These are phyloP conservation scores for Pseudochirops corinnae DNA, from an alignment of 2,797 vertebrate species.

Conservation along the genomic window DNA sequence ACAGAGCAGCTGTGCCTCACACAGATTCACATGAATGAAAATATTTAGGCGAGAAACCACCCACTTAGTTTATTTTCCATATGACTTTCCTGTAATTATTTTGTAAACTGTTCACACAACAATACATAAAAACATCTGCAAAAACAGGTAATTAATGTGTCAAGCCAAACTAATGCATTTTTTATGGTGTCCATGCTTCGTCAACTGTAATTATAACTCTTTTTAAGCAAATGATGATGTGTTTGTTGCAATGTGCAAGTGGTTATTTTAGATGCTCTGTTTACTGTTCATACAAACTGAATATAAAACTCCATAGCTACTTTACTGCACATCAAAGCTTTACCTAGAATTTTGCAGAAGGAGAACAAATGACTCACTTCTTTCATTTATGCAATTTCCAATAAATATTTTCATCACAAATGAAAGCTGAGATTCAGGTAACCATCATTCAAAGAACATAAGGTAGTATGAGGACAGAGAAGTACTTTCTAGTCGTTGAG, in stretches of 20 bases:
- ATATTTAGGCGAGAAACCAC: conserved; percentile 92
- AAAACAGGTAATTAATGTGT: conserved; percentile 98
- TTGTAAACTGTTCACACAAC: conserved; percentile 95
- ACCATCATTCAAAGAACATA: conserved; percentile 74
- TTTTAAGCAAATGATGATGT: conserved; percentile 94
- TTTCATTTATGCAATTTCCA: conserved; percentile 79
- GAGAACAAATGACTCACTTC: conserved; percentile 72
- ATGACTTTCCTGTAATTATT: conserved; percentile 95
- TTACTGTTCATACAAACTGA: conserved; percentile 89
- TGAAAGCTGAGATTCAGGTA: conserved; percentile 77
- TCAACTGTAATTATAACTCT: conserved; percentile 95
- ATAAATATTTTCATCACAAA: conserved; percentile 77
- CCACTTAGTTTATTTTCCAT: conserved; percentile 95
- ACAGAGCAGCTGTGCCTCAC: conserved; percentile 90
- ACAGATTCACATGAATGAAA: conserved; percentile 93
- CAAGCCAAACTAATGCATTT: conserved; percentile 95
- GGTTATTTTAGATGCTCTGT: conserved; percentile 92
- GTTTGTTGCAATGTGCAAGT: conserved; percentile 91
- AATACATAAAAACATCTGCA: conserved; percentile 99
- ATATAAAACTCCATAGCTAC: conserved; percentile 87
- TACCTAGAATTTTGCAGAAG: conserved; percentile 76
- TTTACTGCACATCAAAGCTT: conserved; percentile 78
- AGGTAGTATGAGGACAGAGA: conserved; percentile 64
- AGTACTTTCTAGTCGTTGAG: not conserved
- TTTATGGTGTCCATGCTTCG: conserved; percentile 93